Conservation (phyloP, 2,888 invertebrate genomes). For the Pachycephus smyrnensis region DNA sequence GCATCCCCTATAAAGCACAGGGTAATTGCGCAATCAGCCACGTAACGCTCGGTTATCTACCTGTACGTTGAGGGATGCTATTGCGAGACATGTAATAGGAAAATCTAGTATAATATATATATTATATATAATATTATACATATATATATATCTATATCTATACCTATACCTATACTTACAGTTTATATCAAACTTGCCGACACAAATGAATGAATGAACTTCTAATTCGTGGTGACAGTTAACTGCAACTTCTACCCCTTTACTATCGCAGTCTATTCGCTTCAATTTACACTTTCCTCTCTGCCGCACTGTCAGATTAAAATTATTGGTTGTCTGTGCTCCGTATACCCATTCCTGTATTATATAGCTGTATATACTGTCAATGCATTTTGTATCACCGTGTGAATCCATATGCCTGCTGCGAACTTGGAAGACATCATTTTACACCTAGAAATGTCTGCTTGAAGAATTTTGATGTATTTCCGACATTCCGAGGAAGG, state of each 20-base stretch:
- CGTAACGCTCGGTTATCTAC: slow-evolving; percentile 25
- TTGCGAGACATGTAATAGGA: slow-evolving; percentile 3
- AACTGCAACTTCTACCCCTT: not conserved
- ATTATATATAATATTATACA: slow-evolving; percentile 1
- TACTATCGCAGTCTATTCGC: slow-evolving; percentile 11
- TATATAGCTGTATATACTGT: not conserved
- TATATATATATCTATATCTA: not conserved
- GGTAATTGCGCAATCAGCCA: slow-evolving; percentile 27
- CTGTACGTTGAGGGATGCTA: slow-evolving; percentile 4
- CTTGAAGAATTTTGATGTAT: not conserved
- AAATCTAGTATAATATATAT: not conserved
- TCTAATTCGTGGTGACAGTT: slow-evolving; percentile 35
- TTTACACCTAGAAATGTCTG: not conserved
- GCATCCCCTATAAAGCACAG: slow-evolving; percentile 23
- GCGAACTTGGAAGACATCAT: not conserved
- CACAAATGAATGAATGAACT: slow-evolving; percentile 46
- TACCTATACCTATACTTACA: slow-evolving; percentile 9
- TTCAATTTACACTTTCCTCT: slow-evolving; percentile 22
- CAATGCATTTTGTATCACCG: not conserved
- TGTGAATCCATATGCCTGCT: not conserved
- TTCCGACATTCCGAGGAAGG: not conserved
- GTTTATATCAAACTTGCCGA: slow-evolving; percentile 19
- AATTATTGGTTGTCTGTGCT: slow-evolving; percentile 1
- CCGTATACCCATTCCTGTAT: not conserved
- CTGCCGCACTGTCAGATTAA: slow-evolving; percentile 4